Percentiles rank a stretch among this genome's conserved stretches.
phyloP scores from a whole-genome alignment of 2,888 invertebrate genomes.

The Nasonia oneida region DNA sequence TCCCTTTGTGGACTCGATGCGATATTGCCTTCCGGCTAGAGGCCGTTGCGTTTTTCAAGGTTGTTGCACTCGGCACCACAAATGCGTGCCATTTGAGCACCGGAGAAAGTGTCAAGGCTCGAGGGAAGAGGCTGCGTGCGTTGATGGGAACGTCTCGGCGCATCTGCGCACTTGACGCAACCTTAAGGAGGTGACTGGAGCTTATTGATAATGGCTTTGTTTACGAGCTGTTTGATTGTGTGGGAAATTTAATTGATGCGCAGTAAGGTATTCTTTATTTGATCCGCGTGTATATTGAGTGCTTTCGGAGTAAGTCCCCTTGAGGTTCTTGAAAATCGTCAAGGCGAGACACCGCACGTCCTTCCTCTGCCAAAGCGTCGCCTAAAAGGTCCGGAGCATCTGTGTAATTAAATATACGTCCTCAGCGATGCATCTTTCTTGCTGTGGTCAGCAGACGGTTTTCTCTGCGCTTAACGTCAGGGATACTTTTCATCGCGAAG shows the following conservation, averaged over 20 bases:
- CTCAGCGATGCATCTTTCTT: not conserved
- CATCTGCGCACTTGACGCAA: constrained; percentile 13
- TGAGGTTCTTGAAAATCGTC: not conserved
- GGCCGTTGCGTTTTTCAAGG: constrained; percentile 58
- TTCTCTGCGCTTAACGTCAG: not conserved
- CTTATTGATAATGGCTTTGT: not conserved
- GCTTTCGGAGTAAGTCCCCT: not conserved
- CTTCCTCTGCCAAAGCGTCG: not conserved
- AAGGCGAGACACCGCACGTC: not conserved
- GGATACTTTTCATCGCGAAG: not conserved
- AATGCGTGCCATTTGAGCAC: constrained; percentile 47
- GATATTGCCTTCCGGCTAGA: constrained; percentile 32
- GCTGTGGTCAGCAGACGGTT: not conserved
- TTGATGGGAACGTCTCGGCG: not conserved
- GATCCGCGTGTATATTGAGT: not conserved
- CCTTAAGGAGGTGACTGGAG: not conserved
- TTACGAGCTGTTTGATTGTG: not conserved
- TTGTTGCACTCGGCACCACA: constrained; percentile 52
- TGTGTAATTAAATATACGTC: not conserved
- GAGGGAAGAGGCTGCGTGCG: not conserved
- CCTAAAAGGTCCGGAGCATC: not conserved
- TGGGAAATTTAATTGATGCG: not conserved
- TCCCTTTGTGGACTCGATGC: constrained; percentile 31
- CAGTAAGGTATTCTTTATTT: no score
- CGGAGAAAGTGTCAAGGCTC: constrained; percentile 58